Evolutionary conservation across 2,113 vertebrate genomes (phyloP).

Genomic region (Elephas maximus): DNA sequence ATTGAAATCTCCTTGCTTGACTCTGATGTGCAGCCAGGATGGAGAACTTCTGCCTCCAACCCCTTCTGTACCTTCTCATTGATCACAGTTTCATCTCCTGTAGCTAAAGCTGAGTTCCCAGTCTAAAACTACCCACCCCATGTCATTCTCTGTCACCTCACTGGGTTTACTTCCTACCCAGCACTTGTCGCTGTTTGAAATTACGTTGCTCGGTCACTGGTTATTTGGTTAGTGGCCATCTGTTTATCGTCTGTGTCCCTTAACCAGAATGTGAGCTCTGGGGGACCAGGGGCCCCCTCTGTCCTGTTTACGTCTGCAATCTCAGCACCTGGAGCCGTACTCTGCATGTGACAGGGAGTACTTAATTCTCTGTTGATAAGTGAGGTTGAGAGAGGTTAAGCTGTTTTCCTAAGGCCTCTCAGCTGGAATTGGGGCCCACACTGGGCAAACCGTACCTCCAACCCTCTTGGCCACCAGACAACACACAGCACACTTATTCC

Average conservation of each 20-base stretch:
- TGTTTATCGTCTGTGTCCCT: not conserved
- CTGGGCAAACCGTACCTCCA: too few species aligned
- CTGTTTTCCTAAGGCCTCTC: not conserved
- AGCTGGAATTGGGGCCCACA: not conserved
- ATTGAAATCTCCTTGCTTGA: too few species aligned
- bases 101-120: not conserved
- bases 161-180: not conserved
- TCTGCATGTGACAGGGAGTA: not conserved
- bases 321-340: too few species aligned
- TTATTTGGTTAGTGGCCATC: not conserved
- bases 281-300: accelerated
- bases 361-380: not conserved
- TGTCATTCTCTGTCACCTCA: not conserved
- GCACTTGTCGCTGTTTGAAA: accelerated
- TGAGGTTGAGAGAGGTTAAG: not conserved
- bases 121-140: too few species aligned
- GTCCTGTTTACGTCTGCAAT: not conserved
- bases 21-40: not conserved
- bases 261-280: not conserved
- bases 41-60: accelerated
- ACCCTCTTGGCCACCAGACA: not conserved
- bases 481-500: not conserved
- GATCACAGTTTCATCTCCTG: not conserved
- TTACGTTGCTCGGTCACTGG: not conserved
- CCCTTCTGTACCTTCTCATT: not conserved